A percentile compares a stretch with the other conserved stretches of the same genome.
Conservation (phyloP, 2,797 vertebrate genomes). For the Artibeus lituratus region DNA sequence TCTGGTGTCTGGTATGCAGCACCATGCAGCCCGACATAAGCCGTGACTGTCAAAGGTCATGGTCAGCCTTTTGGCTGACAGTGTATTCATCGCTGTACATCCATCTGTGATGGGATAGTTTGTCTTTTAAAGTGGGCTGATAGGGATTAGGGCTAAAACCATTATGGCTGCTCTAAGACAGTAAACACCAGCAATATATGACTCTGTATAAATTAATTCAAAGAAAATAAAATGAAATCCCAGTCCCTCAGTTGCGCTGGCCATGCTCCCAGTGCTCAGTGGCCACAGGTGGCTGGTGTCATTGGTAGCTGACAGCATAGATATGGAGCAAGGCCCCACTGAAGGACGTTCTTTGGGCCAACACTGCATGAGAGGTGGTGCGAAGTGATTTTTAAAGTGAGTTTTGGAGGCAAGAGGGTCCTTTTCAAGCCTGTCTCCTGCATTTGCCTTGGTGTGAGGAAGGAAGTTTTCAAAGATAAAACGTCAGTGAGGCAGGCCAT, state of each 20-base stretch:
- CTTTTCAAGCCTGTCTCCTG: background rate
- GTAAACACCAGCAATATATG: background rate
- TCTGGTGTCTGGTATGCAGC: background rate
- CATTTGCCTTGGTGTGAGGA: background rate
- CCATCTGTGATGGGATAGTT: background rate
- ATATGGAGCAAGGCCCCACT: background rate
- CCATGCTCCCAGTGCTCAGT: background rate
- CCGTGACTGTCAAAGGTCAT: background rate
- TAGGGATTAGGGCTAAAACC: background rate
- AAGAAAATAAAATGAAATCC: background rate
- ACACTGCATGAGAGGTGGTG: background rate
- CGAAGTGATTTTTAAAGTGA: background rate
- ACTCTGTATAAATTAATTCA: background rate
- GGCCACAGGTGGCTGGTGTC: background rate
- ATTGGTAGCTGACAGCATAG: background rate
- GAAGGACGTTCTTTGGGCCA: background rate
- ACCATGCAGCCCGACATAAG: background rate
- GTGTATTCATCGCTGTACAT: background rate
- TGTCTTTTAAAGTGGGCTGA: background rate
- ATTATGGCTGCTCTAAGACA: background rate
- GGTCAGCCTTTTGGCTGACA: background rate
- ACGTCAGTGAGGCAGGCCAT: background rate
- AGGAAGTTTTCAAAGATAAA: background rate
- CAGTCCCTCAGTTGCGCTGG: background rate
- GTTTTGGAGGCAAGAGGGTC: background rate